phyloP scores from a whole-genome alignment of 2,797 vertebrate genomes.

The Pseudochirops cupreus region DNA sequence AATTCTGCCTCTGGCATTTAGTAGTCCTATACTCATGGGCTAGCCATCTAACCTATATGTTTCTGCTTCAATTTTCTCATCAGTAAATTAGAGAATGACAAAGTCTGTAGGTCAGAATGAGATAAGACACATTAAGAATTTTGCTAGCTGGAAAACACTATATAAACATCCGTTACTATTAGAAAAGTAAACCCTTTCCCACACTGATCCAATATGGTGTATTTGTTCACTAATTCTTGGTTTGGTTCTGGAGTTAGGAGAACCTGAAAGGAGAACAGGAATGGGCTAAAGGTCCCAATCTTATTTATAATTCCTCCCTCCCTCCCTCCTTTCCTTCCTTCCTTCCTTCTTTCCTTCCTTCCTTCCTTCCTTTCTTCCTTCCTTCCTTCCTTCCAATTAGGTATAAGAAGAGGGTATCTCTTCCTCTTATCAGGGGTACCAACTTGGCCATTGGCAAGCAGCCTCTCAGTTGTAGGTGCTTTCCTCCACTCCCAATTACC shows the following conservation, averaged over 20 bases:
- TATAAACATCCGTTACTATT: not conserved
- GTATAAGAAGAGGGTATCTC: not conserved
- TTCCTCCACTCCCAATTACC: not conserved
- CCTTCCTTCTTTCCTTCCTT: too few species aligned
- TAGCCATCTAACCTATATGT: not conserved
- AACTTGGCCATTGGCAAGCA: not conserved
- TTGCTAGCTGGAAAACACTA: not conserved
- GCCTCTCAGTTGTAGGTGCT: not conserved
- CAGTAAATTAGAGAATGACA: not conserved
- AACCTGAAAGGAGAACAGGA: not conserved
- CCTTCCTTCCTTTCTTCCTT: too few species aligned
- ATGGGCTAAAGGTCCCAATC: not conserved
- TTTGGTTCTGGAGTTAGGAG: not conserved
- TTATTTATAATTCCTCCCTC: not conserved
- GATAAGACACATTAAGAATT: not conserved
- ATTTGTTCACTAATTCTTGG: not conserved
- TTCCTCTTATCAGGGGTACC: not conserved
- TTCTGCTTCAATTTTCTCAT: not conserved
- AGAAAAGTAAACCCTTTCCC: not conserved
- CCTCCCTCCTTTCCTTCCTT: too few species aligned
- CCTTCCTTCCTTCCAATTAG: too few species aligned
- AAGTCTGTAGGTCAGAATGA: not conserved
- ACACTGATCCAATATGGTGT: not conserved
- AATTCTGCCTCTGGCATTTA: not conserved
- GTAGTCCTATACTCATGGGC: not conserved